Conservation (phyloP, 2,888 invertebrate species). For the Drosophila stalkeri region DNA sequence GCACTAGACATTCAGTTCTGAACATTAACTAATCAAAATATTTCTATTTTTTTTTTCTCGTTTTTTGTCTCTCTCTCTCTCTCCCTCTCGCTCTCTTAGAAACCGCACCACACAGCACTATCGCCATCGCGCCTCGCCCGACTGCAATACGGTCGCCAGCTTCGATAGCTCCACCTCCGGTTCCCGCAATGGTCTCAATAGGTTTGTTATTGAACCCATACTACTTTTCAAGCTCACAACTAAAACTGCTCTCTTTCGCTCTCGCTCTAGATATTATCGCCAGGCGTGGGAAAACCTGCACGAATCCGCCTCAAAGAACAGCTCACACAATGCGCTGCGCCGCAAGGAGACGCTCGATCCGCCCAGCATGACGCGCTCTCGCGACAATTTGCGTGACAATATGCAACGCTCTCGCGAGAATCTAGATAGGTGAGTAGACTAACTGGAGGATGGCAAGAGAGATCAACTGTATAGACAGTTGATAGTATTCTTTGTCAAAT, state of each 20-base stretch:
- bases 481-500: not conserved
- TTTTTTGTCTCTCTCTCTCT: conserved; percentile 1
- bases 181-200: conserved; percentile 92
- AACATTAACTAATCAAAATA: conserved; percentile 9
- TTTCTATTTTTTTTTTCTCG: conserved; percentile 13
- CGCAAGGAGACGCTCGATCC: conserved; percentile 91
- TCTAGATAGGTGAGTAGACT: conserved; percentile 81
- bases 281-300: conserved; percentile 97
- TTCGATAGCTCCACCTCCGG: conserved; percentile 95
- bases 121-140: conserved; percentile 94
- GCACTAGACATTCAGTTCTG: conserved; percentile 2
- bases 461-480: not conserved
- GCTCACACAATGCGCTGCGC: conserved; percentile 87
- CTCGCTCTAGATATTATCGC: conserved; percentile 88
- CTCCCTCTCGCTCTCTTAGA: conserved; percentile 84
- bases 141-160: conserved; percentile 96
- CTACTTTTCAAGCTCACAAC: not conserved
- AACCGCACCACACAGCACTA: conserved; percentile 94
- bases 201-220: conserved; percentile 82
- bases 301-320: conserved; percentile 89
- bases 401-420: conserved; percentile 85
- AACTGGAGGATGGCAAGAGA: not conserved
- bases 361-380: conserved; percentile 85
- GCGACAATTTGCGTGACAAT: conserved; percentile 84
- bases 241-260: not conserved